Conservation (phyloP, 2,797 vertebrate genomes). For the Thamnophis elegans region DNA sequence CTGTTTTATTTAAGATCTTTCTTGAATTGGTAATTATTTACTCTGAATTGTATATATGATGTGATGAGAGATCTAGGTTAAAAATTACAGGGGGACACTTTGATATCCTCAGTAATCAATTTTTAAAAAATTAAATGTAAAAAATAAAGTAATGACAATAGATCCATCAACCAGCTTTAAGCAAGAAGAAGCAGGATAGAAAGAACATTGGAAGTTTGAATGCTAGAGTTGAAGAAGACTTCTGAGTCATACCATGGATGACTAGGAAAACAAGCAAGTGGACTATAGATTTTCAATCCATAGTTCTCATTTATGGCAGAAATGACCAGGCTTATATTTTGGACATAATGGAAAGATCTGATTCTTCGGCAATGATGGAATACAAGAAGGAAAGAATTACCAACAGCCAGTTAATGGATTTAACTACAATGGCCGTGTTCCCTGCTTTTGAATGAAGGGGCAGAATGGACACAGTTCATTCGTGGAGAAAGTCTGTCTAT, state of each 20-base stretch:
- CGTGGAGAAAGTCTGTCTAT: not conserved
- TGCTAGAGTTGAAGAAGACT: not conserved
- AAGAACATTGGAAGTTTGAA: not conserved
- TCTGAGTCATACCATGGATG: not conserved
- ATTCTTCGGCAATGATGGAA: not conserved
- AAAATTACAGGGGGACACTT: not conserved
- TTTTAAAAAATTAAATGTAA: not conserved
- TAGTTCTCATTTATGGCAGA: not conserved
- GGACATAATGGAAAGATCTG: not conserved
- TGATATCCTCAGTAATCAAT: not conserved
- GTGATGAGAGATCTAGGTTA: not conserved
- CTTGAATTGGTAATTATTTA: constrained; percentile 8
- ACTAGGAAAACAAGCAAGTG: not conserved
- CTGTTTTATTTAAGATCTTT: not conserved
- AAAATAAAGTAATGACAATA: not conserved
- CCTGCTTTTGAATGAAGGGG: not conserved
- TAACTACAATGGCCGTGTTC: not conserved
- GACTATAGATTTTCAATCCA: not conserved
- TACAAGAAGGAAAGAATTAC: not conserved
- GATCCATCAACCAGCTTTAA: not conserved
- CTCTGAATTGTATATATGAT: not conserved
- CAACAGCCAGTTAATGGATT: not conserved
- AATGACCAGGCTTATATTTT: not conserved
- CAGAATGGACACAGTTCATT: not conserved
- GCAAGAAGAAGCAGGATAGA: not conserved